Evolutionary conservation across 2,113 vertebrate genomes (phyloP).

Genomic region (Dromiciops gliroides): DNA sequence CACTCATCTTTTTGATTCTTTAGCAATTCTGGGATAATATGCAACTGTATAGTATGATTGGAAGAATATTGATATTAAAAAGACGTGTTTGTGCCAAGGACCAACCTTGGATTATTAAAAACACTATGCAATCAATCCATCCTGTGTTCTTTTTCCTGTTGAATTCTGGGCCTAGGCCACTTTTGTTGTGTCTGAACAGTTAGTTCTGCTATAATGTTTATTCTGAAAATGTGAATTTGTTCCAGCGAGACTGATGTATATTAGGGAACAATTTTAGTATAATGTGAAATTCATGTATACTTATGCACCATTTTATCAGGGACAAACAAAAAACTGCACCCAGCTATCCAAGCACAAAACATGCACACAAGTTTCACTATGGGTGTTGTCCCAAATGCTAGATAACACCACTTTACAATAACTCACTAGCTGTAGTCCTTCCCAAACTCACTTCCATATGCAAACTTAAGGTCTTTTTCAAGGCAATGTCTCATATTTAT

Average conservation of each 20-base stretch:
- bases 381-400: background rate
- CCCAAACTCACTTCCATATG: background rate
- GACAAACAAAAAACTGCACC: background rate
- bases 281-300: background rate
- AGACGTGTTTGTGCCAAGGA: background rate
- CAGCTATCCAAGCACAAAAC: background rate
- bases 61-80: background rate
- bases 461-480: background rate
- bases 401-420: too few species aligned
- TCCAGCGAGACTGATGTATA: background rate
- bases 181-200: background rate
- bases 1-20: background rate
- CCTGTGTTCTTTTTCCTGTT: background rate
- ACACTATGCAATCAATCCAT: background rate
- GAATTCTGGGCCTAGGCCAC: background rate
- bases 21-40: background rate
- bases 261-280: background rate
- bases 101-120: background rate
- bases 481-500: background rate
- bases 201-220: background rate
- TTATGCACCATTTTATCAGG: background rate
- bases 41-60: background rate
- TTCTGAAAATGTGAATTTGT: background rate
- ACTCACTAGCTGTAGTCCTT: background rate
- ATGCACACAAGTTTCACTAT: background rate